Evolutionary conservation across 2,888 invertebrate species (phyloP).

Genomic region (Chelonus formosanus): DNA sequence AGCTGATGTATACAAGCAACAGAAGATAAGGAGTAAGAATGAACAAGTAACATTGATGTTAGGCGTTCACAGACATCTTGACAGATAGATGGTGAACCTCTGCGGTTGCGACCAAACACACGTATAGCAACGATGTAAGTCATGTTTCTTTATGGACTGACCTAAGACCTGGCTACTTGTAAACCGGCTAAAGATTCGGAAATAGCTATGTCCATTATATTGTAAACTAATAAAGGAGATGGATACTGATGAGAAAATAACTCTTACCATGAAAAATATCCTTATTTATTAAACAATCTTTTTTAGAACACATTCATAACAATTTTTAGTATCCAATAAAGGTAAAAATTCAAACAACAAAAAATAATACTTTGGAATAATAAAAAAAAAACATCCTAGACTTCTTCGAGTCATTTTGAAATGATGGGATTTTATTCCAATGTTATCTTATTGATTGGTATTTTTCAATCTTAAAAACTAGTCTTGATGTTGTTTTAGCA

Average conservation of each 20-base stretch:
- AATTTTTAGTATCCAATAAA: too few relatives aligned
- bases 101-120: constrained; percentile 45
- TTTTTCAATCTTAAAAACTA: too few relatives aligned
- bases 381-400: too few relatives aligned
- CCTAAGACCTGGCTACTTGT: constrained; percentile 63
- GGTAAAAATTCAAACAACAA: too few relatives aligned
- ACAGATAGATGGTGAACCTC: constrained; percentile 58
- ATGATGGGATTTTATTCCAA: too few relatives aligned
- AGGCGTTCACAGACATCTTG: constrained; percentile 31
- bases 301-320: too few relatives aligned
- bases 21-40: constrained; percentile 35
- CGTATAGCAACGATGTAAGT: constrained; percentile 62
- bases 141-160: constrained; percentile 62
- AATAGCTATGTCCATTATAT: constrained; percentile 52
- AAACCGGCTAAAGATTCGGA: constrained; percentile 62
- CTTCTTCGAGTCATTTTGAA: too few relatives aligned
- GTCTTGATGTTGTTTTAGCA: too few relatives aligned
- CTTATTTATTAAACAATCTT: too few relatives aligned
- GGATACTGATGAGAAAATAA: background rate
- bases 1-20: constrained; percentile 19
- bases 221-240: background rate
- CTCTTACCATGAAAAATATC: background rate
- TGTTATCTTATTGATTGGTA: too few relatives aligned
- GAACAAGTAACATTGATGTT: constrained; percentile 38
- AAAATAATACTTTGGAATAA: too few relatives aligned